Evolutionary conservation across 1,140 invertebrate genomes (phyloP), one percentile per base, ranked within the genome.

Genomic region (Neodiprion pinetum): DNA sequence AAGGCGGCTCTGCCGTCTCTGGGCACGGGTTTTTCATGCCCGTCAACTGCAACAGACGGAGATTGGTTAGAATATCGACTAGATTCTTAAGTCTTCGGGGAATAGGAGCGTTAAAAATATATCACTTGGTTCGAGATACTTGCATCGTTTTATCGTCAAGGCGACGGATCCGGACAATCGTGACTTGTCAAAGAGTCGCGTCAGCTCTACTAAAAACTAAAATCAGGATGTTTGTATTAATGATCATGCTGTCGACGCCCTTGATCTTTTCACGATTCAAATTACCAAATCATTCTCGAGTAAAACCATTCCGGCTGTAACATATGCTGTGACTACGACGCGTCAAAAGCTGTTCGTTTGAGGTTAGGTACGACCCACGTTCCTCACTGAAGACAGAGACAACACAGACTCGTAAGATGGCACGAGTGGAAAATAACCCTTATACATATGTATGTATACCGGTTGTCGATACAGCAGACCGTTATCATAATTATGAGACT

Each of bases 71-170:
- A 48, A 75, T 68, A 77, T 73, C 71, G n/a, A 73, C 48, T 50
- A 70, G 74, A 67, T 75, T 71, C 50, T 12, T 23, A 78, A 1
- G 17, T 50, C 50, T 72, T 61, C 76, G 72, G 49, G 21, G 68
- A 67, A 66, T 72, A 74, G 61, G 69, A 74, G 67, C 71, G 65
- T 53, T 66, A 17, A 53, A 71, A 71, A 68, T 70, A 48, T 71
- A 53, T 71, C 17, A 73, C 61, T 74, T 2, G 47, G 66, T 72
- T 71, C 74, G 72, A 75, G 23, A 71, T 76, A 90, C 92, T 92
- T 90, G 93, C 93, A 93, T 85, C 91, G 89, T 84, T 93, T 94
- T 80, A 93, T 93, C 72, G 92, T 93, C 74, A 94, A 87, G n/a
- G 89, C 89, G 40, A 94, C 92, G 48, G 92, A 92, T 75, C 92